phyloP scores from a whole-genome alignment of 1,140 invertebrate species.

The Palaemon carinicauda region DNA sequence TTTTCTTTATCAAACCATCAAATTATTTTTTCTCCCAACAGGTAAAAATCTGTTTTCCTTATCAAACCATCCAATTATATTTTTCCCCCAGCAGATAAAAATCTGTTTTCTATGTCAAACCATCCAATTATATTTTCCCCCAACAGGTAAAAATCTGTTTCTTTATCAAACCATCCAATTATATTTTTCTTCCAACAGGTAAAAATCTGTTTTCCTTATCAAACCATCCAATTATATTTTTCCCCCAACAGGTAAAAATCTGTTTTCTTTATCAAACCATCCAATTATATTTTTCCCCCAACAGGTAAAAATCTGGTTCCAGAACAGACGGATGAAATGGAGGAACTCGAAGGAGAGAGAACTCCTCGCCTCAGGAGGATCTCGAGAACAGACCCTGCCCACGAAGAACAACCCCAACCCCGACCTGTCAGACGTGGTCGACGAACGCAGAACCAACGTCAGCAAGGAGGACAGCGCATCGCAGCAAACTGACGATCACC shows the following conservation, averaged over 20 bases:
- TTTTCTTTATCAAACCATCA: not conserved
- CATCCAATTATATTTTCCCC: too few relatives aligned
- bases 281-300: not conserved
- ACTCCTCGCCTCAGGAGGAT: conserved; percentile 88
- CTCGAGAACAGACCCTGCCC: conserved; percentile 91
- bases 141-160: too few relatives aligned
- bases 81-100: not conserved
- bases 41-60: not conserved
- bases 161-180: too few relatives aligned
- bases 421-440: conserved; percentile 88
- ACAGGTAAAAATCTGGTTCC: conserved; percentile 97
- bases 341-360: conserved; percentile 96
- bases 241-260: conserved; percentile 83
- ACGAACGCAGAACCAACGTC: not conserved
- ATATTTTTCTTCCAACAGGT: too few relatives aligned
- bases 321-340: conserved; percentile 96
- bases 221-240: not conserved
- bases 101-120: too few relatives aligned
- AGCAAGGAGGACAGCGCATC: not conserved
- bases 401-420: conserved; percentile 98
- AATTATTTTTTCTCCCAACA: not conserved
- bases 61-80: not conserved
- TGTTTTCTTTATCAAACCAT: conserved; percentile 76
- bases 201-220: not conserved
- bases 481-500: not conserved